Evolutionary conservation across 2,888 invertebrate species (phyloP).

Genomic region (Papilio demoleus): DNA sequence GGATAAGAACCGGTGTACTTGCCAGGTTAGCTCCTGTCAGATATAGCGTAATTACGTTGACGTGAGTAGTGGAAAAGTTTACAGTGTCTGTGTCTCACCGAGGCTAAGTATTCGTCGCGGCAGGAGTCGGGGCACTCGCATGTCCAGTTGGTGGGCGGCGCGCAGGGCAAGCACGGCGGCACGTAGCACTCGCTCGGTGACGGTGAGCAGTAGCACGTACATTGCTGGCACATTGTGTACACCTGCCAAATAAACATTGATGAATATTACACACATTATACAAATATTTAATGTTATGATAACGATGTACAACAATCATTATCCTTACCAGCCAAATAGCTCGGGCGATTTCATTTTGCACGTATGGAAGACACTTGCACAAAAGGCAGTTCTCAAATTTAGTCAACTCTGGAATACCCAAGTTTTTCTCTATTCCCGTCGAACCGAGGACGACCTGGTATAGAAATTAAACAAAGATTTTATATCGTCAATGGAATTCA

Average conservation of each 20-base stretch:
- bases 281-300: no score
- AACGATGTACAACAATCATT: no score
- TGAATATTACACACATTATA: no score
- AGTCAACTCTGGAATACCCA: slow-evolving; percentile 71
- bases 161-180: slow-evolving; percentile 62
- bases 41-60: no score
- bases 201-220: slow-evolving; percentile 58
- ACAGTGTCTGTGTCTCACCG: slow-evolving; percentile 55
- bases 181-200: slow-evolving; percentile 64
- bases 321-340: slow-evolving; percentile 73
- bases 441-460: slow-evolving; percentile 70
- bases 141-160: slow-evolving; percentile 70
- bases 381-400: slow-evolving; percentile 76
- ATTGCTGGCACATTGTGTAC: slow-evolving; percentile 73
- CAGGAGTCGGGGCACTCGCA: slow-evolving; percentile 67
- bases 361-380: slow-evolving; percentile 65
- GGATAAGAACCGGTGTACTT: no score
- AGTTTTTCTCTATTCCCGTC: slow-evolving; percentile 68
- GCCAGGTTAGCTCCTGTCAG: no score
- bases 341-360: slow-evolving; percentile 71
- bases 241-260: slow-evolving; percentile 55
- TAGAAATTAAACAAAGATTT: slow-evolving; percentile 7
- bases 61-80: no score
- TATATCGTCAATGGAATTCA: neutral
- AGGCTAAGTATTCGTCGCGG: slow-evolving; percentile 72